Evolutionary conservation across 2,797 vertebrate genomes (phyloP).

Genomic region (Gymnopithys bicolor): DNA sequence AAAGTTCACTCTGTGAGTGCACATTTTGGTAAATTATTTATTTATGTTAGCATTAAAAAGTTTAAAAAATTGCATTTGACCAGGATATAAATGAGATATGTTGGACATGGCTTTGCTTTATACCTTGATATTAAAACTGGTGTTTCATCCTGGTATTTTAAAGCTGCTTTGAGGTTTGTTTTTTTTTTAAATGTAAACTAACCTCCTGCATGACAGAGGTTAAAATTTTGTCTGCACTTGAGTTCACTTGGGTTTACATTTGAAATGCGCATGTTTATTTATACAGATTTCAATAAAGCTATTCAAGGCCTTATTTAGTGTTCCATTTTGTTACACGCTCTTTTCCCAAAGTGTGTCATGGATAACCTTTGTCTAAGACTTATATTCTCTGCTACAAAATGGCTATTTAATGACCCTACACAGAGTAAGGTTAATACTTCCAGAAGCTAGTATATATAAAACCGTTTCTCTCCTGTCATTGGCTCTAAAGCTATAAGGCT

Average conservation of each 20-base stretch:
- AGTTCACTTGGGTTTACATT: slow-evolving; percentile 99
- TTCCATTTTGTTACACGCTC: slow-evolving; percentile 69
- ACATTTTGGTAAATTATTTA: slow-evolving; percentile 99
- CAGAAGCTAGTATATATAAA: not conserved
- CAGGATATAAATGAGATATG: slow-evolving; percentile 84
- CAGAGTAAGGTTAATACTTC: not conserved
- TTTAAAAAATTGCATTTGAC: slow-evolving; percentile 90
- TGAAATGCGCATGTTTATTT: slow-evolving; percentile 99
- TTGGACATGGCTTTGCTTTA: slow-evolving; percentile 84
- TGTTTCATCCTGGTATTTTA: slow-evolving; percentile 90
- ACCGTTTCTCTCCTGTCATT: not conserved
- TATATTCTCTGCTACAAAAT: not conserved
- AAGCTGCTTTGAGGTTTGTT: slow-evolving; percentile 81
- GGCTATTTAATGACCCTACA: not conserved
- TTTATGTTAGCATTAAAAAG: slow-evolving; percentile 96
- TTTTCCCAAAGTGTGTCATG: slow-evolving; percentile 23
- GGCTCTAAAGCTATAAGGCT: not conserved
- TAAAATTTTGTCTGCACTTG: slow-evolving; percentile 97
- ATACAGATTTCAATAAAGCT: slow-evolving; percentile 99
- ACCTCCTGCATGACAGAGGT: slow-evolving; percentile 95
- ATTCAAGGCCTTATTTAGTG: slow-evolving; percentile 89
- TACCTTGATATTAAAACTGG: slow-evolving; percentile 86
- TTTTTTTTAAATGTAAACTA: slow-evolving; percentile 82
- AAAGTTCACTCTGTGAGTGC: slow-evolving; percentile 99
- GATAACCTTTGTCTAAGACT: not conserved